Evolutionary conservation across 2,888 invertebrate genomes (phyloP).

Genomic region (Tortricodes alternella): DNA sequence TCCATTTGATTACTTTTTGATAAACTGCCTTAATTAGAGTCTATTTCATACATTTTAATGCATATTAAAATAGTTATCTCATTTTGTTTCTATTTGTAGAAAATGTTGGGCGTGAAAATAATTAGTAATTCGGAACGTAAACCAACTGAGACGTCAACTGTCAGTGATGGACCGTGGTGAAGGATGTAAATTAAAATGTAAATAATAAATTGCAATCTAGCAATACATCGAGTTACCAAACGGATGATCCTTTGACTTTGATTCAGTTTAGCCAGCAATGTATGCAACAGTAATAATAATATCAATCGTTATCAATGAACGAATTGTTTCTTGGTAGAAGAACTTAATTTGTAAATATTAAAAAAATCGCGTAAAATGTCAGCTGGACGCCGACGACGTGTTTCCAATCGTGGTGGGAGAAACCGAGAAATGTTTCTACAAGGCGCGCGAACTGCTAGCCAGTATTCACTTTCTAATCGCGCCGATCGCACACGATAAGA

Average conservation of each 20-base stretch:
- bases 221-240: too few species aligned
- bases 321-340: neutral
- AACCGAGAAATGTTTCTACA: conserved; percentile 62
- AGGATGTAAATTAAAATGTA: too few species aligned
- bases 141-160: too few species aligned
- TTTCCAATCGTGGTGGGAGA: conserved; percentile 71
- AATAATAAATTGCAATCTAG: too few species aligned
- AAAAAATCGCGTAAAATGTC: conserved; percentile 41
- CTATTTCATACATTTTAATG: too few species aligned
- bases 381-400: conserved; percentile 67
- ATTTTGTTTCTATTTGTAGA: too few species aligned
- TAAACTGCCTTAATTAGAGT: too few species aligned
- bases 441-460: conserved; percentile 49
- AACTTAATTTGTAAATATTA: conserved; percentile 31
- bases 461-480: conserved; percentile 79
- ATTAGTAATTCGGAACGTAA: too few species aligned
- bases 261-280: neutral
- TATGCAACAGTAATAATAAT: neutral
- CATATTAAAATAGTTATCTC: too few species aligned
- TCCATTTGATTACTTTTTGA: too few species aligned
- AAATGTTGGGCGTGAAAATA: too few species aligned
- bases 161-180: too few species aligned
- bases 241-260: neutral
- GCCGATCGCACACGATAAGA: conserved; percentile 52
- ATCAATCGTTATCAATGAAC: neutral